A percentile compares a stretch with the other conserved stretches of the same genome.
Conservation (phyloP, 1,140 invertebrate species). For the Bombus superbus region DNA sequence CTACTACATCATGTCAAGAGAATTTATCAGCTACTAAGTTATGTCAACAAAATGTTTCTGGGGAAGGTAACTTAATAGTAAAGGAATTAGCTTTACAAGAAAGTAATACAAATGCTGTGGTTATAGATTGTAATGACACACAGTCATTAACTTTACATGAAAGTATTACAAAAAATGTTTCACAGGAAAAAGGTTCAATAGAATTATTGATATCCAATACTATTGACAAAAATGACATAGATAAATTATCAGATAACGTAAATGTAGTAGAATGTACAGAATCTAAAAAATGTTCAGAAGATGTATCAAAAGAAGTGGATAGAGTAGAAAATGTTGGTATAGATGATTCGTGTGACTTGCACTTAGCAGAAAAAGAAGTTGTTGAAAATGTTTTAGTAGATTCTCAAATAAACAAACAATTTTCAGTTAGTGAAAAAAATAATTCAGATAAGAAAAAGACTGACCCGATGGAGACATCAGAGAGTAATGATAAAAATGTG, state of each 20-base stretch:
- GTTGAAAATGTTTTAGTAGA: conserved; percentile 9
- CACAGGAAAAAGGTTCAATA: neutral
- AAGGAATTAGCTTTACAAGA: conserved; percentile 6
- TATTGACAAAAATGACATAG: neutral
- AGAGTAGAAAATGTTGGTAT: neutral
- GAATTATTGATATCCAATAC: neutral
- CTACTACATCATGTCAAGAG: neutral
- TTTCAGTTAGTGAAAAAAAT: conserved; percentile 9
- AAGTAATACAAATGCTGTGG: neutral
- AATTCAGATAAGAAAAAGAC: conserved; percentile 29
- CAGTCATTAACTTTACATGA: conserved; percentile 6
- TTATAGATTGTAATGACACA: neutral
- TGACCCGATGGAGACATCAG: conserved; percentile 43
- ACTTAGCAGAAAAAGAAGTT: conserved; percentile 13
- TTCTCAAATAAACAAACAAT: conserved; percentile 23
- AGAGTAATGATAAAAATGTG: conserved; percentile 50
- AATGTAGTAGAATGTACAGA: neutral
- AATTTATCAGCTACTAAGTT: neutral
- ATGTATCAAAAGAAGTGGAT: neutral
- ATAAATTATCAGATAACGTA: neutral
- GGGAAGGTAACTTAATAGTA: conserved; percentile 2
- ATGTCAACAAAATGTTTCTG: neutral
- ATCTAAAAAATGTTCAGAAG: neutral
- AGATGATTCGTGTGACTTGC: neutral
- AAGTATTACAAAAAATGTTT: conserved; percentile 23